Base-by-base conservation (phyloP, 2,113 vertebrate genomes). In the Macroglossus sobrinus region DNA sequence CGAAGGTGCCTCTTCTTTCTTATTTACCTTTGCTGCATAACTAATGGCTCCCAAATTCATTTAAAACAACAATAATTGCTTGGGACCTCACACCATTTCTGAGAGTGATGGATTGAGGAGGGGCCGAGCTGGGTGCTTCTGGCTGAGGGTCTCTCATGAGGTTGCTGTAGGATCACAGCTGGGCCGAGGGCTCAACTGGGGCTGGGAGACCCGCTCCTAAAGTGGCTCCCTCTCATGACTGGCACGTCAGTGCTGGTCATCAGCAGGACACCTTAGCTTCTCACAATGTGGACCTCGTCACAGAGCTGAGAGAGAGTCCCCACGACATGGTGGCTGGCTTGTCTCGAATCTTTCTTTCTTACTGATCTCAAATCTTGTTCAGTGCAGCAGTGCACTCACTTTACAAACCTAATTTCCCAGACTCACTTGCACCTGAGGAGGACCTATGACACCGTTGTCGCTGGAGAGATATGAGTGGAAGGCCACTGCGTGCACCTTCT, bases 191-290 rank as follows among this genome's bases (percentile, higher is more conserved):
- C 21, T 93, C 30, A 26, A 4, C 9, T 3, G 26, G 79, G 18
- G 21, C 59, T 40, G 40, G 55, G 24, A 18, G 21, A 43, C 24
- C 40, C 68, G n/a, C 3, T 43, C 38, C 33, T 43, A 1, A 40
- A 43, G 18, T 2, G 9, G 0, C 11, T 50, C 16, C 14, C 63
- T 38, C n/a, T 2, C n/a, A 3, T 5, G 16, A 16, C 5, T 24
- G 28, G 24, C 18, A 6, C 1, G 2, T 57, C 40, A 78, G 85
- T 3, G 26, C 30, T 45, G 14, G 5, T 6, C 24, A 50, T 59
- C 69, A 64, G 28, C 38, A 12, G 28, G n/a, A 59, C 7, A 13
- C 24, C 35, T 82, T 24, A 22, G 50, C 68, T 22, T 18, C 71
- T 71, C 0, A 2, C 28, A 28, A 8, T 8, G 0, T 26, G 21